A percentile compares a stretch with the other conserved stretches of the same genome.
These are phyloP conservation scores for Calephelis virginiensis DNA, from an alignment of 1,140 invertebrate genomes.

Conservation along the genomic window DNA sequence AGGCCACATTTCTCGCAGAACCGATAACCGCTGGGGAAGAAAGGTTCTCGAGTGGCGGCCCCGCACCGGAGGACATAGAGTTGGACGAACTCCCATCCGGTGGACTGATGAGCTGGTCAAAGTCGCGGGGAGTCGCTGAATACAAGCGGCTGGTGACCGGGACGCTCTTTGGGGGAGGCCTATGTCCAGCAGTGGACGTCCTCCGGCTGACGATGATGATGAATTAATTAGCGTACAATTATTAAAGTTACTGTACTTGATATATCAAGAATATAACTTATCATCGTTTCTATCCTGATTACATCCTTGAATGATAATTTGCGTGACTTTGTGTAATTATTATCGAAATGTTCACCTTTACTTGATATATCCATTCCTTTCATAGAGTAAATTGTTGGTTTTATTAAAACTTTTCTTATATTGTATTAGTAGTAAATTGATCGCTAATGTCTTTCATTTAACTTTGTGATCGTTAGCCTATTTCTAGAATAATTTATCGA, in stretches of 20 bases:
- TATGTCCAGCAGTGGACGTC: no score
- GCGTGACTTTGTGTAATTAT: slow-evolving; percentile 73
- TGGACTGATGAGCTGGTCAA: no score
- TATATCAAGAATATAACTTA: background rate
- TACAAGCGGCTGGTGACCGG: no score
- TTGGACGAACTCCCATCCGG: no score
- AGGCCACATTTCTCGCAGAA: no score
- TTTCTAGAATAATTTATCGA: slow-evolving; percentile 30
- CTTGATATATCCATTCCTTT: slow-evolving; percentile 57
- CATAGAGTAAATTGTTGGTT: slow-evolving; percentile 72
- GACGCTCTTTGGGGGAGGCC: no score
- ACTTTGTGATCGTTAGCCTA: slow-evolving; percentile 58
- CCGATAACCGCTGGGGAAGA: no score
- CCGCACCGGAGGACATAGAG: no score
- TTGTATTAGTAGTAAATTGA: slow-evolving; percentile 68
- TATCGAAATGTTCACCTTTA: slow-evolving; percentile 51
- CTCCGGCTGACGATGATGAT: no score
- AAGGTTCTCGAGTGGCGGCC: no score
- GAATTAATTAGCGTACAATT: no score
- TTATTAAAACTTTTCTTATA: slow-evolving; percentile 67
- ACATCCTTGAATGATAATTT: slow-evolving; percentile 30
- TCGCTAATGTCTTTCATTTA: slow-evolving; percentile 59
- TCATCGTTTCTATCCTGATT: background rate
- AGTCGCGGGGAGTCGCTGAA: no score
- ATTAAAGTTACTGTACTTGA: background rate